phyloP scores from a whole-genome alignment of 1,140 invertebrate species.

The Homalodisca vitripennis region DNA sequence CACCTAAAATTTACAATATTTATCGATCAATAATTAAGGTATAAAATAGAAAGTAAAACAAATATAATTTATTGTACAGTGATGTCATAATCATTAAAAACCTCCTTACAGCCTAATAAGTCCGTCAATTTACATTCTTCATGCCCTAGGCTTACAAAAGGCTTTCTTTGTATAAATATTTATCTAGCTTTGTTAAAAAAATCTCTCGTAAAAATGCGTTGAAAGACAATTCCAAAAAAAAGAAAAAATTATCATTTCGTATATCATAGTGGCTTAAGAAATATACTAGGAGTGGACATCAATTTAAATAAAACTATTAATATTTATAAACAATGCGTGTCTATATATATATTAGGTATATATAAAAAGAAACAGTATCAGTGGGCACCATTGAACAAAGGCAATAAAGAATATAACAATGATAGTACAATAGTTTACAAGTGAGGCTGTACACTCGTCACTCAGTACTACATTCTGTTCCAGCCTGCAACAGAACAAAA shows the following conservation, averaged over 20 bases:
- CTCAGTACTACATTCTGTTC: neutral
- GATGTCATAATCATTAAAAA: constrained; percentile 16
- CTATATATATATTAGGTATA: constrained; percentile 11
- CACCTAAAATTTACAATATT: constrained; percentile 28
- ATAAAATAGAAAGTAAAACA: constrained; percentile 17
- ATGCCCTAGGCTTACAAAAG: neutral
- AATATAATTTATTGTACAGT: constrained; percentile 27
- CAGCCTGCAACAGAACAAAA: constrained; percentile 7
- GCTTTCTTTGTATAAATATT: constrained; percentile 22
- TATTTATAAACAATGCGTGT: constrained; percentile 10
- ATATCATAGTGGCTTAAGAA: too few species aligned
- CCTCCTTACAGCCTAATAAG: constrained; percentile 6
- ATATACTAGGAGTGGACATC: neutral
- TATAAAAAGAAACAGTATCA: constrained; percentile 14
- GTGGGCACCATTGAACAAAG: constrained; percentile 27
- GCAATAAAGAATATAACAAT: constrained; percentile 21
- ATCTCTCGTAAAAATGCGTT: constrained; percentile 27
- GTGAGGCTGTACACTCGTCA: neutral
- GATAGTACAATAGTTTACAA: constrained; percentile 18
- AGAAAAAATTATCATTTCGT: constrained; percentile 7
- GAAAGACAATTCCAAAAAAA: constrained; percentile 28
- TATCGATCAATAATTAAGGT: constrained; percentile 23
- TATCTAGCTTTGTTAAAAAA: constrained; percentile 25
- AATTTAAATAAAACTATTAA: constrained; percentile 2
- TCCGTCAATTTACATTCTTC: constrained; percentile 13